Conservation (phyloP, 2,113 vertebrate species). For the Festucalex cinctus region DNA sequence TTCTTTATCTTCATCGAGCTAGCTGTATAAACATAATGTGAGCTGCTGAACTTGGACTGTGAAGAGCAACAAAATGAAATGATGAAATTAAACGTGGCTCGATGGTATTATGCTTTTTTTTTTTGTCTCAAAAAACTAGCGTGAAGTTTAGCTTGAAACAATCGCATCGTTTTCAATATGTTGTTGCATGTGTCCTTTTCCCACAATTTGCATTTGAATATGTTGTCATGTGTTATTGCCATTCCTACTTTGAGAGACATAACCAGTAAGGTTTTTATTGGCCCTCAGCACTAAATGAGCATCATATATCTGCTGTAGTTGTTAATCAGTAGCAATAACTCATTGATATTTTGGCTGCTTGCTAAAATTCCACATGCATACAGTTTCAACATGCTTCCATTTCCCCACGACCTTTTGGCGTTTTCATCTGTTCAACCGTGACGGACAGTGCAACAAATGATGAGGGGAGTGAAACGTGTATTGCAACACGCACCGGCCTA, state of each 20-base stretch:
- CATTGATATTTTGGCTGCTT: slow-evolving; percentile 22
- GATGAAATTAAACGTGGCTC: too few species aligned
- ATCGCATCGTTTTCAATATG: too few species aligned
- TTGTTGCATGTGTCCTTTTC: neutral
- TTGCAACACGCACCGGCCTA: slow-evolving; percentile 10
- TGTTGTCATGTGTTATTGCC: slow-evolving; percentile 1
- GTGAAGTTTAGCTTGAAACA: too few species aligned
- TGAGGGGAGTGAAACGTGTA: neutral
- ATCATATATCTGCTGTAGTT: slow-evolving; percentile 16
- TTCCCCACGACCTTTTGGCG: slow-evolving; percentile 17
- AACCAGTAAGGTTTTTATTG: slow-evolving; percentile 27
- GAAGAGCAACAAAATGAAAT: too few species aligned
- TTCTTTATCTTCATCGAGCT: too few species aligned
- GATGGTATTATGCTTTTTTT: too few species aligned
- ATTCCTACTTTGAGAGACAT: slow-evolving; percentile 6
- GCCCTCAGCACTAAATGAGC: slow-evolving; percentile 2
- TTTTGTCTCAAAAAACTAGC: too few species aligned
- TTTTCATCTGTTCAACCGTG: slow-evolving; percentile 5
- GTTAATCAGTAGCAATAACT: slow-evolving; percentile 38
- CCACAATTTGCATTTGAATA: neutral
- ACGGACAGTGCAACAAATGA: slow-evolving; percentile 7
- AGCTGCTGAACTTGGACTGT: too few species aligned
- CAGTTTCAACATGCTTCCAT: slow-evolving; percentile 28
- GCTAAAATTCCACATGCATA: slow-evolving; percentile 16
- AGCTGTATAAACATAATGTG: too few species aligned